Percentiles rank a stretch among this genome's conserved stretches.
Evolutionary conservation across 2,888 invertebrate genomes (phyloP).

Genomic region (Conops quadrifasciatus): DNA sequence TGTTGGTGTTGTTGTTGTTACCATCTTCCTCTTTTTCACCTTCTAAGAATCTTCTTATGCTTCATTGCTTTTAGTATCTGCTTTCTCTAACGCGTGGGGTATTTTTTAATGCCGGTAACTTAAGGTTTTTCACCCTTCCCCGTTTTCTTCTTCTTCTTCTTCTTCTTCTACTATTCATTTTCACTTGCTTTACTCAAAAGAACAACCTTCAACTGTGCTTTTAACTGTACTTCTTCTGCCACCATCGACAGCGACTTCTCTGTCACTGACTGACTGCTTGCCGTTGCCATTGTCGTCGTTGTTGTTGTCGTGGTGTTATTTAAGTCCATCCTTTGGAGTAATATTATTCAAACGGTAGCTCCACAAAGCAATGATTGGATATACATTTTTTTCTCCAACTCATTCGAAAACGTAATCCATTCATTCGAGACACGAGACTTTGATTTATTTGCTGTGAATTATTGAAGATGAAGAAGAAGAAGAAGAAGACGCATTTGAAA

Average conservation of each 20-base stretch:
- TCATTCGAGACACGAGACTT: not conserved
- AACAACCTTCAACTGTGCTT: too few species aligned
- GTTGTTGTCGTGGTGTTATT: not conserved
- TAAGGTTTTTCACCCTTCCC: not conserved
- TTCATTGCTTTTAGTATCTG: not conserved
- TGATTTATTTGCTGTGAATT: slow-evolving; percentile 35
- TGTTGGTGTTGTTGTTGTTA: not conserved
- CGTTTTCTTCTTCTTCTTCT: not conserved
- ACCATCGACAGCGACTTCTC: too few species aligned
- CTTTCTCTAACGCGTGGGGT: not conserved
- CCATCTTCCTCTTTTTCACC: not conserved
- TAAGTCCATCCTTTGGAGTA: not conserved
- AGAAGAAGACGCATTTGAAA: slow-evolving; percentile 9
- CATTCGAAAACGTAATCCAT: not conserved
- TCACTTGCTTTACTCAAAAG: not conserved
- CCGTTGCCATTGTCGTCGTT: not conserved
- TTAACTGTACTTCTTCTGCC: too few species aligned
- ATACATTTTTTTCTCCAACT: not conserved
- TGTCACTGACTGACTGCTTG: not conserved
- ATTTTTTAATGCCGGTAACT: not conserved
- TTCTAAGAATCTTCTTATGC: not conserved
- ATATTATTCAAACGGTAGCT: not conserved
- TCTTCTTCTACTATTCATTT: not conserved
- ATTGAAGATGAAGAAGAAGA: slow-evolving; percentile 10
- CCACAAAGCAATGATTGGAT: too few species aligned